Evolutionary conservation across 1,140 invertebrate species (phyloP).

Genomic region (Ectropis grisescens): DNA sequence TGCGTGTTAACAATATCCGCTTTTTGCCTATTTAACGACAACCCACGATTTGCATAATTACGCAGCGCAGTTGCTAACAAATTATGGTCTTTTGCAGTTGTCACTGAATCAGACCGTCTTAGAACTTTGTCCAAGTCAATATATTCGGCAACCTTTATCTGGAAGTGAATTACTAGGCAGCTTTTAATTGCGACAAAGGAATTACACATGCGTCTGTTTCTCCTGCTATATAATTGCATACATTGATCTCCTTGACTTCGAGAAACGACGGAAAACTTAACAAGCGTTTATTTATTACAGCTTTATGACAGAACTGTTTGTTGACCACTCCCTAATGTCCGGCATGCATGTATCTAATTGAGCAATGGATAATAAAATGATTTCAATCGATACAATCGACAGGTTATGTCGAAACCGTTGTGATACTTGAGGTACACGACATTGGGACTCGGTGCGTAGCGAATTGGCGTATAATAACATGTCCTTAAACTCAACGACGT

Average conservation of each 20-base stretch:
- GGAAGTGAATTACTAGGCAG: too few relatives aligned
- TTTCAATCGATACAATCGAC: conserved; percentile 24
- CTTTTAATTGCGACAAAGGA: too few relatives aligned
- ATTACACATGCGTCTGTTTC: too few relatives aligned
- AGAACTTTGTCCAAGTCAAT: too few relatives aligned
- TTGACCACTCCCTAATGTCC: conserved; percentile 21
- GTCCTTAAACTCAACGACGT: too few relatives aligned
- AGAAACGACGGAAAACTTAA: conserved; percentile 34
- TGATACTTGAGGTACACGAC: too few relatives aligned
- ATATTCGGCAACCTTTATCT: too few relatives aligned
- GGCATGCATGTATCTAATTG: conserved; percentile 18
- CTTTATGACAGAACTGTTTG: conserved; percentile 15
- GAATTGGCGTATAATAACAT: too few relatives aligned
- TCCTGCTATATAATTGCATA: conserved; percentile 42
- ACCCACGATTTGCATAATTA: conserved; percentile 45
- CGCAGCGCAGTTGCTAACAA: conserved; percentile 23
- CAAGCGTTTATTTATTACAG: conserved; percentile 26
- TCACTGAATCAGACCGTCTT: too few relatives aligned
- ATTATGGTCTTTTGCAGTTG: conserved; percentile 23
- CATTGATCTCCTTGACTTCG: conserved; percentile 57
- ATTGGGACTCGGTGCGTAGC: too few relatives aligned
- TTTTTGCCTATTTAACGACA: too few relatives aligned
- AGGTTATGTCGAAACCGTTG: conserved; percentile 21
- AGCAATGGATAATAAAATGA: conserved; percentile 24
- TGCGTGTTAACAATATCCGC: too few relatives aligned